A percentile compares a stretch with the other conserved stretches of the same genome.
Evolutionary conservation across 1,140 invertebrate genomes (phyloP).

Genomic region (Gonatopus flavifemur): DNA sequence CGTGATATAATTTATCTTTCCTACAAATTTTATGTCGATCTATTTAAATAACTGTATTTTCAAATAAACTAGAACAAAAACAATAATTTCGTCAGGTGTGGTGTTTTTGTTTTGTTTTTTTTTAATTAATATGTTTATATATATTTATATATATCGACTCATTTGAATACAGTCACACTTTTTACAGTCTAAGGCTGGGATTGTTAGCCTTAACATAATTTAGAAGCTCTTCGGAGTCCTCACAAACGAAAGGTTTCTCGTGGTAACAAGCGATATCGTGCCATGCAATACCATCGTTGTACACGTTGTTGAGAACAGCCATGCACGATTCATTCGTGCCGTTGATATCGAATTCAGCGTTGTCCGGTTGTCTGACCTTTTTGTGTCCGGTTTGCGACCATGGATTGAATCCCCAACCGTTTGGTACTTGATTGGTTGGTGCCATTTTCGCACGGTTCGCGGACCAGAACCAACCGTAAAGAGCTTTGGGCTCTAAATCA

Average conservation of each 20-base stretch:
- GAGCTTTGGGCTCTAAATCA: conserved; percentile 81
- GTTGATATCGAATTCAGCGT: conserved; percentile 90
- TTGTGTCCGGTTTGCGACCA: conserved; percentile 90
- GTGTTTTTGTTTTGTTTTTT: no score
- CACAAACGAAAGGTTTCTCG: conserved; percentile 86
- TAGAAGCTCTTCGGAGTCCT: conserved; percentile 83
- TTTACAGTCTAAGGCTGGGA: no score
- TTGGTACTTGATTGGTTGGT: conserved; percentile 73
- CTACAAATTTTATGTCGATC: no score
- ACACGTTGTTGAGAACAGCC: conserved; percentile 85
- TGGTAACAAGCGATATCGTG: conserved; percentile 92
- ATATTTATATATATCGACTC: no score
- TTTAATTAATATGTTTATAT: no score
- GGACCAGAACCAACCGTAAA: conserved; percentile 93
- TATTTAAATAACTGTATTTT: no score
- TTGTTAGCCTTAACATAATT: no score
- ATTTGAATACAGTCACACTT: no score
- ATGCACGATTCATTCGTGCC: conserved; percentile 83
- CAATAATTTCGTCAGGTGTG: no score
- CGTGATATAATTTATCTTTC: no score
- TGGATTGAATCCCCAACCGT: conserved; percentile 76
- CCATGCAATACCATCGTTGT: conserved; percentile 89
- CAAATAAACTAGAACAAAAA: no score
- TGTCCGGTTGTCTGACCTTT: conserved; percentile 83
- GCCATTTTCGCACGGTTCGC: conserved; percentile 85